Base-by-base conservation (phyloP, 2,888 invertebrate genomes). In the Aphodius granarius region DNA sequence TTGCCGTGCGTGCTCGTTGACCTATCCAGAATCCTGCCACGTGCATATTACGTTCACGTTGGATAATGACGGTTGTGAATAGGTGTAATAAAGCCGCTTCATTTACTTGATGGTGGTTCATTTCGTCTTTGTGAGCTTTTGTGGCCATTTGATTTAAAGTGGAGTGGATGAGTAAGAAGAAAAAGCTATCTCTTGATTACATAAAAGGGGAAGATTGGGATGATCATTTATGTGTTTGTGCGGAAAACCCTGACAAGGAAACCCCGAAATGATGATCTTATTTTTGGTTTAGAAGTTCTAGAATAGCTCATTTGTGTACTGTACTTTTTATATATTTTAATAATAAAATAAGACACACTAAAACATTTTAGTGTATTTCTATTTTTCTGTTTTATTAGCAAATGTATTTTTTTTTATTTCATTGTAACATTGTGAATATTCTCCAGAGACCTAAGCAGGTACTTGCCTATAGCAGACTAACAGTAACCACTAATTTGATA, bases 1-100 rank as follows among this genome's bases (percentile, higher is more conserved):
- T 3, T 20, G 20, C n/a, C 71, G 22, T 72, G 72, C 72, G 72
- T 72, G 72, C 19, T 22, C 43, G 72, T 72, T 16, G 16, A 43
- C 62, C 3, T 43, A 43, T 13, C 43, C 43, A 43, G 43, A 43
- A 43, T 43, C 13, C 43, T 43, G 43, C 43, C 9, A 13, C 43
- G 43, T 43, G 1, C 43, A 43, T 43, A 43, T 43, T 43, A 43
- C 43, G 4, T 1, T 13, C 43, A 9, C 13, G 43, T 43, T 43
- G 43, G 43, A 43, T 43, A 43, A 43, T 43, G 43, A 43, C 43
- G 43, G 13, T 43, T 43, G 43, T 43, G 43, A 43, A 43, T 43
- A 43, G 43, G 1, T 0, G 43, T 43, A 43, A 43, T 43, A 43
- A 43, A 43, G 13, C 43, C 43, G 43, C 9, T 43, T 43, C 43